phyloP scores from a whole-genome alignment of 2,113 vertebrate species.

The Perca flavescens region DNA sequence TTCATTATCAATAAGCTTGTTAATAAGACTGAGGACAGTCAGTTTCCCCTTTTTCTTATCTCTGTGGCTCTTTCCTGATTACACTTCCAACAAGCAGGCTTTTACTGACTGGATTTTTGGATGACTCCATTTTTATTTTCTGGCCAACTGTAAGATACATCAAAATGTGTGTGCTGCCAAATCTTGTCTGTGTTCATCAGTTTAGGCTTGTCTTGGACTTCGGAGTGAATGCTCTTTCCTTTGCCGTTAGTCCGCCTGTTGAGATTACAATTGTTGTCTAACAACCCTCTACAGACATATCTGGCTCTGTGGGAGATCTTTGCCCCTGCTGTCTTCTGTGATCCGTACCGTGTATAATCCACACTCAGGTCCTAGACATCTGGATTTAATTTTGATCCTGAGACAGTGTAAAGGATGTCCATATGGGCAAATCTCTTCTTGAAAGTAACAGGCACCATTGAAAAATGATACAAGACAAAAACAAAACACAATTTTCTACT shows the following conservation, averaged over 20 bases:
- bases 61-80: neutral
- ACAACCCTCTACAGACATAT: neutral
- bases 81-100: neutral
- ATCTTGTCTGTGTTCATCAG: neutral
- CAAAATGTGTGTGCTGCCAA: neutral
- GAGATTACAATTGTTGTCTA: constrained; percentile 1
- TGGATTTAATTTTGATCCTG: neutral
- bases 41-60: neutral
- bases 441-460: neutral
- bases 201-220: neutral
- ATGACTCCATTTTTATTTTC: neutral
- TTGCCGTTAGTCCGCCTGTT: neutral
- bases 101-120: neutral
- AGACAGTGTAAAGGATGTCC: neutral
- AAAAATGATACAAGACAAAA: no score
- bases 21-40: neutral
- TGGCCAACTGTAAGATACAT: neutral
- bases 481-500: neutral
- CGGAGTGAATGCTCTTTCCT: neutral
- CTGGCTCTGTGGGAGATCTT: neutral
- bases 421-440: neutral
- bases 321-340: constrained; percentile 3
- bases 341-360: neutral
- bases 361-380: neutral
- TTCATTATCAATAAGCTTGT: neutral